Conservation (phyloP, 2,888 invertebrate genomes). For the Ligdia adustata region DNA sequence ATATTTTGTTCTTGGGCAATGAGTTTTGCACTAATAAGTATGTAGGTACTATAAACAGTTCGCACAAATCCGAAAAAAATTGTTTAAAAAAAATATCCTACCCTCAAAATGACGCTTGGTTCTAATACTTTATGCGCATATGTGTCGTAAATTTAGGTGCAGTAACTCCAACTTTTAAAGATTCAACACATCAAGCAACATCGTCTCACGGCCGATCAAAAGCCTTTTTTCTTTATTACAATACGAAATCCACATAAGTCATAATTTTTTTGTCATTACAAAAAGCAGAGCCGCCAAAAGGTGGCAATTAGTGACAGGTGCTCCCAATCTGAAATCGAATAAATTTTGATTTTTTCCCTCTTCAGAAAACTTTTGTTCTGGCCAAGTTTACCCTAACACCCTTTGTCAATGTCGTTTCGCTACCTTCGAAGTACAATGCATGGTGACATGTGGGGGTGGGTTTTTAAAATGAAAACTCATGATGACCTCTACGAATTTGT, state of each 20-base stretch:
- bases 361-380: conserved; percentile 60
- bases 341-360: conserved; percentile 64
- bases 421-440: conserved; percentile 70
- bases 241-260: conserved; percentile 25
- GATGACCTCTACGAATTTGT: conserved; percentile 70
- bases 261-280: conserved; percentile 46
- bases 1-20: no score
- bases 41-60: no score
- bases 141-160: no score
- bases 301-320: conserved; percentile 83
- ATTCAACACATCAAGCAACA: no score
- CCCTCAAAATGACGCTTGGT: no score
- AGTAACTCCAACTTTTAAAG: no score
- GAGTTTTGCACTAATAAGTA: no score
- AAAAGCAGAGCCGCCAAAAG: conserved; percentile 74
- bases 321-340: conserved; percentile 65
- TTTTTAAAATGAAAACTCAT: conserved; percentile 58
- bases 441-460: conserved; percentile 74
- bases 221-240: no score
- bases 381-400: conserved; percentile 71
- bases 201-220: no score
- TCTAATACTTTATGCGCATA: no score
- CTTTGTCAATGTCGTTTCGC: conserved; percentile 78
- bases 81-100: no score
- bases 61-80: no score